Evolutionary conservation across 2,113 vertebrate species (phyloP).

Genomic region (Pterocles gutturalis): DNA sequence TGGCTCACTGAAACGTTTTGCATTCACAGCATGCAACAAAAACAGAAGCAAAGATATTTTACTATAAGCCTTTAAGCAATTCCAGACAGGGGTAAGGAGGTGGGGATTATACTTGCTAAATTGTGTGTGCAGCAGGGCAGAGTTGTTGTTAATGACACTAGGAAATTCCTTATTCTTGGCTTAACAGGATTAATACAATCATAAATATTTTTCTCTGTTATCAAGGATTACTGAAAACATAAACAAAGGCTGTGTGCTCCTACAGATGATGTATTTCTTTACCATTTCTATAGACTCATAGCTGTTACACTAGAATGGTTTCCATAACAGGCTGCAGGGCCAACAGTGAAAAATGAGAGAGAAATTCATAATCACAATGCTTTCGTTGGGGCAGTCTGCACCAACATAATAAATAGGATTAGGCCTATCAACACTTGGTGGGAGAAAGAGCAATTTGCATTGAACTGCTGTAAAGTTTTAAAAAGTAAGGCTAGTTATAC

Average conservation of each 20-base stretch:
- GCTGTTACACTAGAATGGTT: not conserved
- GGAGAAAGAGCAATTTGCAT: not conserved
- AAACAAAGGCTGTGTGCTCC: not conserved
- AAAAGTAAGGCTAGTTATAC: not conserved
- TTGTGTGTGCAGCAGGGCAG: not conserved
- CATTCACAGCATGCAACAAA: not conserved
- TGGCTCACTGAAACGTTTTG: not conserved
- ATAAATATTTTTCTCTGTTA: not conserved
- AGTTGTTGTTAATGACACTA: not conserved
- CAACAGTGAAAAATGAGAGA: not conserved
- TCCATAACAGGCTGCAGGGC: not conserved
- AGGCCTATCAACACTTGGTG: rapidly evolving
- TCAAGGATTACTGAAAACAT: not conserved
- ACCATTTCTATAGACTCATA: not conserved
- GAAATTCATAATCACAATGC: not conserved
- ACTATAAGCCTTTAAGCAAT: not conserved
- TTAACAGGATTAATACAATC: not conserved
- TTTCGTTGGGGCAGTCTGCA: not conserved
- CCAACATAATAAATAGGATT: not conserved
- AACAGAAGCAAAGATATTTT: not conserved
- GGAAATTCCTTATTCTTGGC: not conserved
- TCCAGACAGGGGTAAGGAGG: not conserved
- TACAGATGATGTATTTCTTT: not conserved
- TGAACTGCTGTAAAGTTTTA: not conserved
- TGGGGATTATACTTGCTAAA: not conserved